Conservation (phyloP, 1,140 invertebrate genomes). For the Bradysia coprophila region DNA sequence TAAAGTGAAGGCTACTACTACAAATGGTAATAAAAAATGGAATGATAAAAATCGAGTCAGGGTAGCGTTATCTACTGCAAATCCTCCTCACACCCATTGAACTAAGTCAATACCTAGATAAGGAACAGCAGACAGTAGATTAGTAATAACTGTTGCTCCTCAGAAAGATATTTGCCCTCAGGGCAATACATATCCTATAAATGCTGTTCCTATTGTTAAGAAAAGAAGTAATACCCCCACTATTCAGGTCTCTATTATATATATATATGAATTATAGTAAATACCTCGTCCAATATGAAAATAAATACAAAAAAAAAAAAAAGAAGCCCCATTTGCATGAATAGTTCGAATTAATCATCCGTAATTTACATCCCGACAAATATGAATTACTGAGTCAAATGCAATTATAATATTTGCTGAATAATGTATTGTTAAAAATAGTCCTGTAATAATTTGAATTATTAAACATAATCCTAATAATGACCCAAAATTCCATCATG, state of each 20-base stretch:
- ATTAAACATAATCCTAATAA: conserved; percentile 35
- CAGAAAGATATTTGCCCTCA: conserved; percentile 57
- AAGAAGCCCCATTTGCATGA: conserved; percentile 33
- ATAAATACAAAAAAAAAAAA: conserved; percentile 32
- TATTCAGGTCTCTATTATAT: conserved; percentile 32
- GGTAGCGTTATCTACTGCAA: conserved; percentile 44
- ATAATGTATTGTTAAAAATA: conserved; percentile 41
- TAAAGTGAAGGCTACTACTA: conserved; percentile 33
- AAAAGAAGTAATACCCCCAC: conserved; percentile 35
- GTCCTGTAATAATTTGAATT: conserved; percentile 35
- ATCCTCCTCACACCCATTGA: conserved; percentile 47
- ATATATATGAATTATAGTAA: conserved; percentile 32
- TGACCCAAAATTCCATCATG: conserved; percentile 33
- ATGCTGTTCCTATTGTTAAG: conserved; percentile 39
- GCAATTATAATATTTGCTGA: conserved; percentile 29
- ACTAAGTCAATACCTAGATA: conserved; percentile 36
- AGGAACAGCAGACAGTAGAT: conserved; percentile 43
- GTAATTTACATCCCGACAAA: conserved; percentile 31
- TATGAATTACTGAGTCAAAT: conserved; percentile 33
- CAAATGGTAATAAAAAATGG: conserved; percentile 48
- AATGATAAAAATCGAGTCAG: conserved; percentile 51
- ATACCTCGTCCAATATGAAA: conserved; percentile 32
- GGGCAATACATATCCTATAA: conserved; percentile 47
- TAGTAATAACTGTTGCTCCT: conserved; percentile 52
- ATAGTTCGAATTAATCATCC: conserved; percentile 32